Evolutionary conservation across 2,797 vertebrate genomes (phyloP).

Genomic region (Salarias fasciatus): DNA sequence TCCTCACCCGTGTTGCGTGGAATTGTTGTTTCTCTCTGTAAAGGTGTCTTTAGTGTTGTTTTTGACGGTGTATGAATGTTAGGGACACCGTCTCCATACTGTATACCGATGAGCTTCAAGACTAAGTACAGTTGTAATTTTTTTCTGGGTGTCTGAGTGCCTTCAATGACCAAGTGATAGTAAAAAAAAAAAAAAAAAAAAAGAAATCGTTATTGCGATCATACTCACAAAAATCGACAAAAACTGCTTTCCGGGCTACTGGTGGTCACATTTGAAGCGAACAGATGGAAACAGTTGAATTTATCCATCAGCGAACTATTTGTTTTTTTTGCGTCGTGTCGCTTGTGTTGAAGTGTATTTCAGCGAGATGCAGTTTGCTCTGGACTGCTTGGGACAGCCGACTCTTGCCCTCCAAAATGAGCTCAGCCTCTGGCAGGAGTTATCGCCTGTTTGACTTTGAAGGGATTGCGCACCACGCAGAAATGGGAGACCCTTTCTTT

Average conservation of each 20-base stretch:
- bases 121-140: no score
- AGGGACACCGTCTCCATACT: no score
- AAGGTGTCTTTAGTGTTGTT: no score
- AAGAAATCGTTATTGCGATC: no score
- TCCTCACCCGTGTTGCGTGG: no score
- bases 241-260: not conserved
- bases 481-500: conserved; percentile 58
- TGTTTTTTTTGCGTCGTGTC: conserved; percentile 27
- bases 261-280: not conserved
- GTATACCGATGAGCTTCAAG: no score
- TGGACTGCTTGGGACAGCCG: conserved; percentile 39
- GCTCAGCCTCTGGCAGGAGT: conserved; percentile 47
- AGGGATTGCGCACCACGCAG: conserved; percentile 57
- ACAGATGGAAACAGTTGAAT: conserved; percentile 15
- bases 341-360: conserved; percentile 37
- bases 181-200: no score
- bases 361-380: conserved; percentile 36
- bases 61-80: no score
- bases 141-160: no score
- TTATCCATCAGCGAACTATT: conserved; percentile 17
- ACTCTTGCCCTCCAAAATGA: conserved; percentile 43
- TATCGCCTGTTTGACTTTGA: conserved; percentile 60
- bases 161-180: no score
- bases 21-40: no score
- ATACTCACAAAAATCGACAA: no score